phyloP scores from a whole-genome alignment of 2,888 invertebrate species.

The Dyspetes luteomarginatus region DNA sequence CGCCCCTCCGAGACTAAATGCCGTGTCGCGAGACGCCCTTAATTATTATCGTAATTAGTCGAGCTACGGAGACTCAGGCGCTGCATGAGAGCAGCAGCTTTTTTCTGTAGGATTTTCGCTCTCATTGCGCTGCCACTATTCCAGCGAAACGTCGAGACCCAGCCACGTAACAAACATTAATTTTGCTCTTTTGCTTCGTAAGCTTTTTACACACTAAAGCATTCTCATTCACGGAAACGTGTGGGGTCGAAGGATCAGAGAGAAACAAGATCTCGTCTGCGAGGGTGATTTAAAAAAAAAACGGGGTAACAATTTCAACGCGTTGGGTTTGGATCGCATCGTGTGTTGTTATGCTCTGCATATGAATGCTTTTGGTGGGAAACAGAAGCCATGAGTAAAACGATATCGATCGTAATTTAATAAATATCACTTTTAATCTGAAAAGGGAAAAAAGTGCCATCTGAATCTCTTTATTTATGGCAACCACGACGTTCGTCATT shows the following conservation, averaged over 20 bases:
- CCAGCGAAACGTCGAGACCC: constrained; percentile 12
- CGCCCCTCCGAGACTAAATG: constrained; percentile 49
- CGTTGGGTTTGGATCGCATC: no score
- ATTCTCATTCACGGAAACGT: not conserved
- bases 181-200: not conserved
- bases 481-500: not conserved
- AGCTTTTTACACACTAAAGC: not conserved
- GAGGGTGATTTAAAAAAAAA: not conserved
- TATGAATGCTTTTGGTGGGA: not conserved
- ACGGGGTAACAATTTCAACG: no score
- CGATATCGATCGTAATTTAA: not conserved
- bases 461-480: not conserved
- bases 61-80: constrained; percentile 17
- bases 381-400: not conserved
- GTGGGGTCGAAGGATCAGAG: not conserved
- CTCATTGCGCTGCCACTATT: not conserved
- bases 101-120: not conserved
- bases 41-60: constrained; percentile 64
- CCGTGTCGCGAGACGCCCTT: constrained; percentile 53
- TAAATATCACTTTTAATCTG: not conserved
- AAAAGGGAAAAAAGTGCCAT: not conserved
- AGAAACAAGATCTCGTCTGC: not conserved
- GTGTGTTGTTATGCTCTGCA: not conserved
- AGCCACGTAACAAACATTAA: not conserved
- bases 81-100: constrained; percentile 24